Evolutionary conservation across 1,140 invertebrate genomes (phyloP), one percentile per base, ranked within the genome.

Genomic region (Orussus abietinus): DNA sequence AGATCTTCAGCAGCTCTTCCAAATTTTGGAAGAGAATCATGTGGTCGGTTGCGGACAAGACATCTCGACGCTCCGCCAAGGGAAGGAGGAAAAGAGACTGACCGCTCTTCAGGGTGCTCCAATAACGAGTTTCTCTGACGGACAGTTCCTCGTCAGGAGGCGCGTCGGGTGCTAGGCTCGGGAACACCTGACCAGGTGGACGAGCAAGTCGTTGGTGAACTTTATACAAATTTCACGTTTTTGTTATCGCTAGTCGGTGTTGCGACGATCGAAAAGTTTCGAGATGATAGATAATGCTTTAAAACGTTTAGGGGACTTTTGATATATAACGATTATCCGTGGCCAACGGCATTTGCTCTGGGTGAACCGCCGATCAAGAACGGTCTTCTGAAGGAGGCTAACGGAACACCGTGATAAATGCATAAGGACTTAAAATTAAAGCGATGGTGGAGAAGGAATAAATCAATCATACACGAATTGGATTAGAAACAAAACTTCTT

Each of bases 21-120:
- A 84, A 77, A 63, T 90, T 90, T 69, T 90, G 88, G 61, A 90
- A 90, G 7, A 90, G 70, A 5, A 83, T 77, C 59, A 81, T 76
- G 63, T 90, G 86, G 56, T 90, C 86, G 17, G 78, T 77, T 3
- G 80, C 75, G 1, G 81, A 80, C 10, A 89, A 79, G 2, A 90
- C 72, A 49, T 90, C 87, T 30, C 78, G 79, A 38, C 83, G 76
- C 52, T 89, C 85, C 3, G 78, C 70, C 38, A 90, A 53, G 0
- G 86, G 83, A 4, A 78, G 78, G 10, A 86, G 78, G 56, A 88
- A 90, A 38, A 85, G 77, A 20, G 82, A 77, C 5, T 88, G 72
- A 2, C 86, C 86, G 53, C 84, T 88, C 49, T 88, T 85, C 37
- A 90, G 59, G 12, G 79, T 79, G 0, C 81, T 75, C 37, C 83